These are phyloP conservation scores for Plecturocebus donacophilus DNA, from an alignment of 2,113 vertebrate species.

Conservation along the genomic window DNA sequence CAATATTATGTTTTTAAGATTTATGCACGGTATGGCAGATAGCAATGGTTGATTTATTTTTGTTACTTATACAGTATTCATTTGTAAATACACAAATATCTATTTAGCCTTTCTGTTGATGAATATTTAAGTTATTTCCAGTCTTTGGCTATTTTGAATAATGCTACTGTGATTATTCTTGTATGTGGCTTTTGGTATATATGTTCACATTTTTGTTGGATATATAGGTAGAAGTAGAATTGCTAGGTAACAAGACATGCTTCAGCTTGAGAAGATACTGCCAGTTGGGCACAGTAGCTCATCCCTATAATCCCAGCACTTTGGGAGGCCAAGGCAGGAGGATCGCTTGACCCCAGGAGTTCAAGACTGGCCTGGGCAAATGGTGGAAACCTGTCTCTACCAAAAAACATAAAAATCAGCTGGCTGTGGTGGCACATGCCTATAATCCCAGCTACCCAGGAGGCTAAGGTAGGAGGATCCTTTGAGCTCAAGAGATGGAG, in stretches of 20 bases:
- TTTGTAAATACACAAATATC: not conserved
- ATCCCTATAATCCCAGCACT: not conserved
- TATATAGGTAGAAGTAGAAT: not conserved
- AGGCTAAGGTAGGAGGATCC: not conserved
- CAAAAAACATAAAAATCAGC: too few species aligned
- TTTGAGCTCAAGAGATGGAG: not conserved
- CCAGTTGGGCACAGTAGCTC: not conserved
- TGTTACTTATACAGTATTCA: not conserved
- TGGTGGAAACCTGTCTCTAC: too few species aligned
- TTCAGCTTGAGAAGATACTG: not conserved
- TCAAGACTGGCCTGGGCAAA: not conserved
- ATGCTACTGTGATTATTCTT: constrained; percentile 1
- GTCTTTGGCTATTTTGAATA: not conserved
- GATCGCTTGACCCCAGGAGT: not conserved
- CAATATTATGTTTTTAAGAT: not conserved
- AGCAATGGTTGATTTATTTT: not conserved
- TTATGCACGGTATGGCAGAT: not conserved
- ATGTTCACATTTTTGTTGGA: not conserved
- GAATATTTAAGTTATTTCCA: not conserved
- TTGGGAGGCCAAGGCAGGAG: not conserved
- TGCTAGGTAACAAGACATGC: not conserved
- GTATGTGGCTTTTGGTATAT: not conserved
- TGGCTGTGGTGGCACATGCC: not conserved
- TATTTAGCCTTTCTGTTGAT: not conserved
- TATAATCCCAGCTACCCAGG: not conserved